Evolutionary conservation across 30 jellyfish, hydroid and myxozoan genomes (phyloP), one percentile per base, ranked within the genome.

Genomic region (Hydractinia echinata): DNA sequence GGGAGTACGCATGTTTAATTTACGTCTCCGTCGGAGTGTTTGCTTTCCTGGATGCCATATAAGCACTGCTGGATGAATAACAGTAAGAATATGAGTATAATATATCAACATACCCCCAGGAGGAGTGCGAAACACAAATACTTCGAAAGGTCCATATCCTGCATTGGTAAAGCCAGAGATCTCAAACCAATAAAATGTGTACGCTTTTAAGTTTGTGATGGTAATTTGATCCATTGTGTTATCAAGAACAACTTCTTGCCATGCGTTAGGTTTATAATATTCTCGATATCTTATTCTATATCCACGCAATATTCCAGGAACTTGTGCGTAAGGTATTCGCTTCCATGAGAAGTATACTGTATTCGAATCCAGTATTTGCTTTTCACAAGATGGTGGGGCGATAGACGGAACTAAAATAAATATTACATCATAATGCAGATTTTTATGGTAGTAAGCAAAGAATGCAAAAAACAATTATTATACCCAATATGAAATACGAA

Each of bases 101-200:
- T 64, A n/a, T 13, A 51, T 64, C 39, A n/a, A 7, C 81, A 19
- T 8, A 71, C 81, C 60, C 51, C 81, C 81, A 19, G 81, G 81
- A n/a, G 81, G 81, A 6, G 81, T 71, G 21, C 51, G 39, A 52
- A 71, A 71, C 18, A 52, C 51, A 50, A 71, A 50, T 9, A 71
- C 60, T 20, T 71, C 60, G n/a, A 19, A 30, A 9, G 81, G 81
- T 30, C 81, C 81, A 15, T 20, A 30, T n/a, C 81, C 81, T 8
- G 55, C 60, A 71, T 51, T 71, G 15, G 81, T 71, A 15, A n/a
- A 71, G 9, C 81, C 81, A 13, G 81, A 30, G 39, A 71, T 8
- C n/a, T 71, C 81, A 9, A 71, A 54, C 81, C 81, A 71, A 52
- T 71, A 71, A 54, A 54, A 71, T 2, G 70, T 71, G 81, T n/a